Conservation (phyloP, 2,797 vertebrate species). For the Anabacerthia variegaticeps region DNA sequence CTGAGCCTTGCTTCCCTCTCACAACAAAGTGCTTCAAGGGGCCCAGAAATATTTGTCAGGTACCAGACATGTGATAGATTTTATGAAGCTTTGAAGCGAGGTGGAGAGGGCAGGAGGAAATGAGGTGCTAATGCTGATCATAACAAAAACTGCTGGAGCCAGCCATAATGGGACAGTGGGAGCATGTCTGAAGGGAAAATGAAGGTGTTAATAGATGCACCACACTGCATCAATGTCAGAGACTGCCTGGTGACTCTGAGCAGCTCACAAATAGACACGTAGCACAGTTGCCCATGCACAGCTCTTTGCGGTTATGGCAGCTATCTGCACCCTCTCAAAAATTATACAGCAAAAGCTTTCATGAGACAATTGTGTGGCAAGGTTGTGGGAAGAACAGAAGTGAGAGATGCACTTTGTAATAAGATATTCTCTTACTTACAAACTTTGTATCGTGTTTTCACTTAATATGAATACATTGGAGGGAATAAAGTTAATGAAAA, state of each 20-base stretch:
- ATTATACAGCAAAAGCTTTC: background rate
- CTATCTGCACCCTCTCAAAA: background rate
- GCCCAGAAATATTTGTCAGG: background rate
- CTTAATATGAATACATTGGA: background rate
- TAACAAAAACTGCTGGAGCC: background rate
- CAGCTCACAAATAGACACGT: background rate
- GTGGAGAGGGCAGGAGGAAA: conserved; percentile 17
- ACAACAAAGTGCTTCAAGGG: background rate
- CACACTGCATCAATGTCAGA: background rate
- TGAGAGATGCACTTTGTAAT: background rate
- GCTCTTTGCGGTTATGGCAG: background rate
- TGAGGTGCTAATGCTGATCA: conserved; percentile 20
- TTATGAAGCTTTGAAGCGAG: conserved; percentile 13
- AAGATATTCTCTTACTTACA: background rate
- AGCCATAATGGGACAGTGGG: background rate
- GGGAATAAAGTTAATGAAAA: background rate
- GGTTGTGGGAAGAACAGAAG: background rate
- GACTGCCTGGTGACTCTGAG: background rate
- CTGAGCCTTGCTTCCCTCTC: background rate
- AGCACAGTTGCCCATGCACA: background rate
- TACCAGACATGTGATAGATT: background rate
- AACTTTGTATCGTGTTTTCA: background rate
- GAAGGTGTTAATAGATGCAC: background rate
- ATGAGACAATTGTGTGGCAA: background rate
- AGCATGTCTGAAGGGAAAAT: background rate